Evolutionary conservation across 2,888 invertebrate species (phyloP).

Genomic region (Allygus modestus): DNA sequence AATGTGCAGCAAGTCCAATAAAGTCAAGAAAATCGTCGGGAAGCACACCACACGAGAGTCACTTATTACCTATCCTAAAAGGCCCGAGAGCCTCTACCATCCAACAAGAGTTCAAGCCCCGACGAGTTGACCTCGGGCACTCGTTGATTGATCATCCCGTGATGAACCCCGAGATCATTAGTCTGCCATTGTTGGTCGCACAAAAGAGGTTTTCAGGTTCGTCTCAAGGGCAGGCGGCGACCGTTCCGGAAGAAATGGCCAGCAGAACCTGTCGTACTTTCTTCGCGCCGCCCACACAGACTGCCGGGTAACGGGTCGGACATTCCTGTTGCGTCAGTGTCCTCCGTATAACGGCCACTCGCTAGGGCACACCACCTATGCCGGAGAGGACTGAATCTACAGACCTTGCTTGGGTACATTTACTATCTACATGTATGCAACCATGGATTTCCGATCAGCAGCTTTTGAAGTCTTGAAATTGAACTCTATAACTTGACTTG

Average conservation of each 20-base stretch:
- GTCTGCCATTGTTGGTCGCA: neutral
- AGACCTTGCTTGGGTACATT: too few species aligned
- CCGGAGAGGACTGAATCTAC: too few species aligned
- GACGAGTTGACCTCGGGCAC: neutral
- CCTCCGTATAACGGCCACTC: constrained; percentile 17
- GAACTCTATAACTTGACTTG: too few species aligned
- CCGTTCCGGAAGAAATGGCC: neutral
- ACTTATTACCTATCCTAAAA: too few species aligned
- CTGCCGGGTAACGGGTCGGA: constrained; percentile 14
- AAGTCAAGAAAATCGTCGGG: too few species aligned
- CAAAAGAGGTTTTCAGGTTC: constrained; percentile 1
- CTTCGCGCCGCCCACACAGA: neutral
- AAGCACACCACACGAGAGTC: too few species aligned
- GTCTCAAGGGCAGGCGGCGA: neutral
- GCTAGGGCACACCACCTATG: too few species aligned
- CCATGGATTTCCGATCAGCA: too few species aligned
- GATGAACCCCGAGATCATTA: neutral
- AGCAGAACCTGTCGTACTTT: constrained; percentile 11
- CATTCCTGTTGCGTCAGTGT: constrained; percentile 38
- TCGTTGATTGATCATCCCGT: neutral
- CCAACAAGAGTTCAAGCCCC: neutral
- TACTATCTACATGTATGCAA: too few species aligned
- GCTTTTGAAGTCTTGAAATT: too few species aligned
- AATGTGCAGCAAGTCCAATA: too few species aligned
- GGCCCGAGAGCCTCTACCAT: too few species aligned